Base-by-base conservation (phyloP, 2,888 invertebrate genomes). In the Drosophila lutescens region DNA sequence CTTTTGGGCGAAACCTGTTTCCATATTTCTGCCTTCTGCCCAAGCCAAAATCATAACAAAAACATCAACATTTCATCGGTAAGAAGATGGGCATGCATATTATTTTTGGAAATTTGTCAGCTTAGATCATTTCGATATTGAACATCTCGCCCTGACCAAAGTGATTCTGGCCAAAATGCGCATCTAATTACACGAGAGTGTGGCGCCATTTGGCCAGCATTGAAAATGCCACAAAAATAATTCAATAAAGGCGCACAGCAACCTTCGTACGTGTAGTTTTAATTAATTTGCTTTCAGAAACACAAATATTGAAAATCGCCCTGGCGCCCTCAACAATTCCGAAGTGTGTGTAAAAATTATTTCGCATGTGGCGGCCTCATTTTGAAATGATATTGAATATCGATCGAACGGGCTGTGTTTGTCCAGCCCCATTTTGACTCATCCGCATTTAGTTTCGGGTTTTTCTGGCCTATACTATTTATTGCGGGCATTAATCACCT, bases 251-350 rank as follows among this genome's bases (percentile, higher is more conserved):
- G 63, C 38, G 13, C 38, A 44, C 61, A 66, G 63, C 71, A 79
- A 68, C 88, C 86, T 87, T 80, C 83, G 83, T 84, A 86, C 77
- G 72, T 84, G 83, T 88, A 86, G 76, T 86, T 83, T 83, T 84
- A 86, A 88, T 88, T 83, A 88, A 88, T 84, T 78, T 84, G 70
- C 59, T 84, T 76, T 72, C 76, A 65, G 81, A 83, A 78, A 66
- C 30, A 58, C 43, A 56, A 63, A 65, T 54, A 67, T 65, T 68
- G 54, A 46, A 68, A 69, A 46, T 44, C 59, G 60, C 17, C 26
- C 50, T 38, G 15, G 32, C 53, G 61, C 72, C 74, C 61, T 55
- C 46, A 61, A 38, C 44, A 68, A 54, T 54, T 58, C 36, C 40
- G 40, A 62, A 63, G 73, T 50, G 61, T 70, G 69, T 66, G 15